Evolutionary conservation across 2,888 invertebrate species (phyloP).

Genomic region (Mimachlamys varia): DNA sequence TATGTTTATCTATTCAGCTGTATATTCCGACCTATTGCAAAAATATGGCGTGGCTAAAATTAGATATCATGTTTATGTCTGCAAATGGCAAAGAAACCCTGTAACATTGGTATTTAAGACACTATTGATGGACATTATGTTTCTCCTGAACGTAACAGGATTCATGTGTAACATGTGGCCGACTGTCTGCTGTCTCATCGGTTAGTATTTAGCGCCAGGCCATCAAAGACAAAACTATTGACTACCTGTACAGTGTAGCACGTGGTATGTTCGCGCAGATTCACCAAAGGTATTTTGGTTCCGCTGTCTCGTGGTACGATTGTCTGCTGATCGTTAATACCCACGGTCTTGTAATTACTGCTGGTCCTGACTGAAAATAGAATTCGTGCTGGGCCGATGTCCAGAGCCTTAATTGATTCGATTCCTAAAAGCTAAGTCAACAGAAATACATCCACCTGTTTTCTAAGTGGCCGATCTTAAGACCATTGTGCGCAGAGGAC

Average conservation of each 20-base stretch:
- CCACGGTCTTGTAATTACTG: background rate
- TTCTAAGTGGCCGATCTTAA: too few species aligned
- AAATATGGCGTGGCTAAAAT: too few species aligned
- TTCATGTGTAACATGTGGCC: background rate
- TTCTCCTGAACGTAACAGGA: background rate
- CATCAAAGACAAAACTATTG: background rate
- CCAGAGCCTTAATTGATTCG: background rate
- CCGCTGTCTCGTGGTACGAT: background rate
- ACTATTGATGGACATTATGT: background rate
- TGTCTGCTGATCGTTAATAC: background rate
- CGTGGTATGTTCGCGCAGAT: background rate
- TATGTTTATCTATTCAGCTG: too few species aligned
- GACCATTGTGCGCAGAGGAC: too few species aligned
- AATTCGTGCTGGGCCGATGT: background rate
- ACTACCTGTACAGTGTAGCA: too few species aligned
- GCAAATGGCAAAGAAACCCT: background rate
- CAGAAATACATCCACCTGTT: too few species aligned
- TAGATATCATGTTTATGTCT: background rate
- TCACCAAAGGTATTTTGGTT: background rate
- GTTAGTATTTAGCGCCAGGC: conserved; percentile 11
- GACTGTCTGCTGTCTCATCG: background rate
- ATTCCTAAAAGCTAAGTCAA: background rate
- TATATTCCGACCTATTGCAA: too few species aligned
- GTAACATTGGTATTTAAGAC: background rate
- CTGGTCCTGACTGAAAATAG: background rate